phyloP scores from a whole-genome alignment of 2,888 invertebrate species.

The Piscicola geometra region DNA sequence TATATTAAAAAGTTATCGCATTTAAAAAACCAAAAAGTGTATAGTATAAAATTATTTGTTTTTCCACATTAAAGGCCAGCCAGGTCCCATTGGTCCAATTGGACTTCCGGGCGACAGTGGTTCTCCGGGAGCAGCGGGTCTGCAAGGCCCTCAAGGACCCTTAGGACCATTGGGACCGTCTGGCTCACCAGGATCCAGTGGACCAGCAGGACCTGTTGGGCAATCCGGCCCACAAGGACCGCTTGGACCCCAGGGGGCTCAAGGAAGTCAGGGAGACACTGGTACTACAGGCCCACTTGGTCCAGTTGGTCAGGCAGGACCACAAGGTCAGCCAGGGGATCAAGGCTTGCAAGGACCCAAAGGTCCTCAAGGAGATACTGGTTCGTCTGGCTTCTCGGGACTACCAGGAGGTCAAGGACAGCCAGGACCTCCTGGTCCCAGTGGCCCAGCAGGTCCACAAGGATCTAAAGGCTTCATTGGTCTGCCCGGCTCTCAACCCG shows the following conservation, averaged over 20 bases:
- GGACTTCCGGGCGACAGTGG: slow-evolving; percentile 37
- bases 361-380: slow-evolving; percentile 37
- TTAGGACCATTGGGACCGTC: slow-evolving; percentile 35
- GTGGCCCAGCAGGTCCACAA: slow-evolving; percentile 32
- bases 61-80: slow-evolving; percentile 38
- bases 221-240: slow-evolving; percentile 38
- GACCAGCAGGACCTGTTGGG: slow-evolving; percentile 38
- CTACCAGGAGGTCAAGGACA: not conserved
- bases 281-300: not conserved
- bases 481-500: slow-evolving; percentile 55
- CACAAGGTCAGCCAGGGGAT: slow-evolving; percentile 30
- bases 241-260: slow-evolving; percentile 35
- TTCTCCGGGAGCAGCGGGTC: slow-evolving; percentile 47
- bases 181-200: slow-evolving; percentile 27
- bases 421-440: slow-evolving; percentile 33
- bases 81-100: slow-evolving; percentile 25
- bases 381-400: not conserved
- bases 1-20: no score
- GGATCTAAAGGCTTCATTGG: slow-evolving; percentile 24
- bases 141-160: slow-evolving; percentile 51
- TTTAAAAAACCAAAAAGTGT: no score
- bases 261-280: slow-evolving; percentile 1
- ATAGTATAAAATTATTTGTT: no score
- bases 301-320: slow-evolving; percentile 34
- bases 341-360: slow-evolving; percentile 35